Base-by-base conservation (phyloP, 2,888 invertebrate genomes). In the Melipona bicolor region DNA sequence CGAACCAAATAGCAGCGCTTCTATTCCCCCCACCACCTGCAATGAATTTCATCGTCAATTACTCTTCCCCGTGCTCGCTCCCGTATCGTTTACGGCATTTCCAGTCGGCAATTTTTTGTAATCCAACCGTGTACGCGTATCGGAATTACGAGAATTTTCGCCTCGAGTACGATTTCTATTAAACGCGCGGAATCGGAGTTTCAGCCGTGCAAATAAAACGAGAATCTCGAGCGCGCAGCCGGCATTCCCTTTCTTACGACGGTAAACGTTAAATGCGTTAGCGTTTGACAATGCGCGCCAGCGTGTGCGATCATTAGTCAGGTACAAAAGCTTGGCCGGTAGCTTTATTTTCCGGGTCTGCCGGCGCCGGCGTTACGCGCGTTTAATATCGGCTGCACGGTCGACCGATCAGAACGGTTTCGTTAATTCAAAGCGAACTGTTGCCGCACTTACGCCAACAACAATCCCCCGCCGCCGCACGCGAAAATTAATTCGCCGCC, bases 221-320 rank as follows among this genome's bases (percentile, higher is more conserved):
- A 36, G 5, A 52, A 52, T 49, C 61, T 49, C 24, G 1, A 9
- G 49, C 62, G 49, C 62, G 11, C 49, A 72, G 73, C 65, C 6
- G 15, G 27, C 54, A n/a, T 56, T 67, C 43, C 24, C 65, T 77
- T 72, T 54, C 76, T 77, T 70, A 61, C 64, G 54, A 61, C 43
- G 76, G 61, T 50, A 36, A 75, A 62, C 62, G 73, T 73, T 73
- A 73, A 73, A 73, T 62, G 62, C 73, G 50, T 73, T 73, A 73
- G 24, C 49, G 73, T 73, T 62, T 49, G 50, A 73, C 73, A 73
- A 73, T 62, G 50, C 27, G 50, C 50, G 17, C 50, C 27, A 17
- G 27, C 21, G 50, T n/a, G 62, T 32, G 32, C 49, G 62, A 62
- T 73, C 73, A 62, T 73, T 73, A 73, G 50, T 21, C 49, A 21